Conservation (phyloP, 2,888 invertebrate species). For the Argyra leucocephala region DNA sequence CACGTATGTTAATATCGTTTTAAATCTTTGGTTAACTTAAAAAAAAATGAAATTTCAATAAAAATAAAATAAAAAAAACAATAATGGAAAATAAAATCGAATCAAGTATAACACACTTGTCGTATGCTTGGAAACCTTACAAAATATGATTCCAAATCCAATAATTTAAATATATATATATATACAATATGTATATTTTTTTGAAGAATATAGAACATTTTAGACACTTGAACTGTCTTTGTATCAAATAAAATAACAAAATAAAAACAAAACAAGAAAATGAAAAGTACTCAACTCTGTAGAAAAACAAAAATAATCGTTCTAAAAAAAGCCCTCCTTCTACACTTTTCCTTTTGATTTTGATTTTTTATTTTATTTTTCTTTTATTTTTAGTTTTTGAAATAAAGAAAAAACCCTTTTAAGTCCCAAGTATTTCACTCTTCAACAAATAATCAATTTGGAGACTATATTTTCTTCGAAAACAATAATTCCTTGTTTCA, state of each 20-base stretch:
- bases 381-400: neutral
- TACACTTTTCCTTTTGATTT: too few species aligned
- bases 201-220: too few species aligned
- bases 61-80: too few species aligned
- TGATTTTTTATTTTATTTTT: neutral
- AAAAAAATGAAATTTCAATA: too few species aligned
- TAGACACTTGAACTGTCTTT: neutral
- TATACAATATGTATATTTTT: too few species aligned
- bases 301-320: too few species aligned
- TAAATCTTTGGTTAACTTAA: neutral
- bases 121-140: neutral
- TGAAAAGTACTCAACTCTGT: neutral
- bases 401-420: neutral
- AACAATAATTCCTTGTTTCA: neutral
- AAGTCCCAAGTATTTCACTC: neutral
- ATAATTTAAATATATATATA: too few species aligned
- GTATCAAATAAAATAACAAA: neutral
- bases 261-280: neutral
- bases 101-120: constrained; percentile 3
- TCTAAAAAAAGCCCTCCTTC: too few species aligned
- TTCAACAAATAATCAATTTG: neutral
- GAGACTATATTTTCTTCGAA: neutral
- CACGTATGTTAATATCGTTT: neutral
- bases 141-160: neutral
- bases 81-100: neutral